These are phyloP conservation scores for Bothrops alternatus DNA, from an alignment of 2,797 vertebrate species.

Conservation along the genomic window DNA sequence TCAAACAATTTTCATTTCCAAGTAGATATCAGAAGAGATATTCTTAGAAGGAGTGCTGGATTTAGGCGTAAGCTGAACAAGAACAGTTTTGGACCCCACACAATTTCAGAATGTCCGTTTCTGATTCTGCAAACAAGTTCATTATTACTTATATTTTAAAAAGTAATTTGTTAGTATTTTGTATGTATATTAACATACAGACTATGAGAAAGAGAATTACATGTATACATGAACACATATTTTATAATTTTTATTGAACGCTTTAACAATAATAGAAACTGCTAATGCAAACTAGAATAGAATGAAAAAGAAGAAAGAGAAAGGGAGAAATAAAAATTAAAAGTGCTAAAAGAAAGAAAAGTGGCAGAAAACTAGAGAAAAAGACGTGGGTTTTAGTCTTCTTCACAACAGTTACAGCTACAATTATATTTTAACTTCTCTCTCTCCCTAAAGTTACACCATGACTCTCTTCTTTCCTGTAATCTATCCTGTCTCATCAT, in stretches of 20 bases:
- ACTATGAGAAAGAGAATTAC: background rate
- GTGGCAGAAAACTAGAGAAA: background rate
- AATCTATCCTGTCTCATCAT: background rate
- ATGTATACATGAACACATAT: background rate
- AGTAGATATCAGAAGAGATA: background rate
- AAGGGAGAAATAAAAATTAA: background rate
- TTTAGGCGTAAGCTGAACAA: background rate
- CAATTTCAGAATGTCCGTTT: background rate
- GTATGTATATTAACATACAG: background rate
- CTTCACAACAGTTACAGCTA: background rate
- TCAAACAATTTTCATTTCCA: background rate
- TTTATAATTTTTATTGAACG: background rate
- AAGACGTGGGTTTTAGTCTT: background rate
- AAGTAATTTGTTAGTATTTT: background rate
- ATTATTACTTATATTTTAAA: background rate
- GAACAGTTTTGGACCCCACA: background rate
- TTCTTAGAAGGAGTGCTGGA: background rate
- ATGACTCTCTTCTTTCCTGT: background rate
- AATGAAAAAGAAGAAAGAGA: background rate
- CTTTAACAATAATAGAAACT: background rate
- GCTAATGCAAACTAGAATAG: background rate
- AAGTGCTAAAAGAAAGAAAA: background rate
- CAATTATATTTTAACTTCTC: background rate
- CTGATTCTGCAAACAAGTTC: background rate
- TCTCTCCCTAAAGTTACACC: background rate